Percentiles rank a stretch among this genome's conserved stretches.
phyloP scores from a whole-genome alignment of 2,113 vertebrate genomes.

The Carlito syrichta region DNA sequence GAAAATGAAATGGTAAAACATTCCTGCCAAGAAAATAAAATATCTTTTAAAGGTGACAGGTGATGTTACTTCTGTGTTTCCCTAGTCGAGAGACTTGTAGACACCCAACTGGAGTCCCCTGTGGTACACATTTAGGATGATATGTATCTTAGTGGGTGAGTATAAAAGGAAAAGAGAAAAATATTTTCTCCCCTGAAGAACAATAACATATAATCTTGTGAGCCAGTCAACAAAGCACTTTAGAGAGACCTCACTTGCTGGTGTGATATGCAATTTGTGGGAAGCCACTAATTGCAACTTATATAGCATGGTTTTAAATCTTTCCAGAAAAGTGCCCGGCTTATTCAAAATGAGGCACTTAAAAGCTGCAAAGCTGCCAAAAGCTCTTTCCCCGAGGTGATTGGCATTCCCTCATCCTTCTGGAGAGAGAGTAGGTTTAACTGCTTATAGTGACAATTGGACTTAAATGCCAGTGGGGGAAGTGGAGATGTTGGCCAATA shows the following conservation, averaged over 20 bases:
- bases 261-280: conserved; percentile 78
- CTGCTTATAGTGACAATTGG: neutral
- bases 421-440: neutral
- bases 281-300: conserved; percentile 83
- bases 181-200: conserved; percentile 59
- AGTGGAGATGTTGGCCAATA: neutral
- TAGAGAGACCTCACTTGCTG: conserved; percentile 71
- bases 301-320: conserved; percentile 77
- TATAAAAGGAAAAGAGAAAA: conserved; percentile 38
- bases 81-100: neutral
- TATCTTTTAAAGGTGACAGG: neutral
- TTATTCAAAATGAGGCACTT: conserved; percentile 77
- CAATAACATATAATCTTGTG: conserved; percentile 67
- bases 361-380: conserved; percentile 72
- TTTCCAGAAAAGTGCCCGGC: conserved; percentile 74
- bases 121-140: neutral
- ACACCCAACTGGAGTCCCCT: neutral
- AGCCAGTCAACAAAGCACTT: conserved; percentile 72
- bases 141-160: conserved; percentile 24
- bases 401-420: neutral
- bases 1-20: neutral
- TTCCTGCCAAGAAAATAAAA: neutral
- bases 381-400: conserved; percentile 66
- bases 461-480: neutral
- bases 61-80: neutral